phyloP scores from a whole-genome alignment of 2,113 vertebrate species.

The Neomonachus schauinslandi region DNA sequence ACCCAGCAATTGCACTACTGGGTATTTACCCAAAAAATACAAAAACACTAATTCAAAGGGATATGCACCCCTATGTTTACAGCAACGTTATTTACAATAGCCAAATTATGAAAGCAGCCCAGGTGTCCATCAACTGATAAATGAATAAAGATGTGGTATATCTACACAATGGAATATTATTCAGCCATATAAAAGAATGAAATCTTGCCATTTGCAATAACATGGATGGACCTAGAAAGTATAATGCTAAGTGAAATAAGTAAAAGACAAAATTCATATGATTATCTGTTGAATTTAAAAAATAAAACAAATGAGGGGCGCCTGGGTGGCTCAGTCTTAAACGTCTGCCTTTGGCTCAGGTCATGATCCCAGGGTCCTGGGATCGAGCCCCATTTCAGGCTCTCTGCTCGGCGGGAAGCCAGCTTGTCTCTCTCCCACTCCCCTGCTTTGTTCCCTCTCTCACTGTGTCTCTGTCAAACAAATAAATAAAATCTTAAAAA shows the following conservation, averaged over 20 bases:
- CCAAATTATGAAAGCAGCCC: not conserved
- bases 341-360: no score
- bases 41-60: not conserved
- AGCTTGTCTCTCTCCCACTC: no score
- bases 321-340: no score
- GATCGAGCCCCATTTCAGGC: no score
- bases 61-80: not conserved
- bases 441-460: no score
- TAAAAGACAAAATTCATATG: not conserved
- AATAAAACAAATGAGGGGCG: not conserved
- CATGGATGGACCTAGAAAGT: not conserved
- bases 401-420: no score
- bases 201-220: not conserved
- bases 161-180: not conserved
- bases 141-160: not conserved
- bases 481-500: no score
- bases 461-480: no score
- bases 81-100: not conserved
- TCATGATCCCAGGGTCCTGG: no score
- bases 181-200: not conserved
- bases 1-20: not conserved
- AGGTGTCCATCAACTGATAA: not conserved
- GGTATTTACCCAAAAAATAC: not conserved
- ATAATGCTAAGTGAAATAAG: not conserved
- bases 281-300: not conserved